Evolutionary conservation across 2,888 invertebrate species (phyloP).

Genomic region (Andrena hattorfiana): DNA sequence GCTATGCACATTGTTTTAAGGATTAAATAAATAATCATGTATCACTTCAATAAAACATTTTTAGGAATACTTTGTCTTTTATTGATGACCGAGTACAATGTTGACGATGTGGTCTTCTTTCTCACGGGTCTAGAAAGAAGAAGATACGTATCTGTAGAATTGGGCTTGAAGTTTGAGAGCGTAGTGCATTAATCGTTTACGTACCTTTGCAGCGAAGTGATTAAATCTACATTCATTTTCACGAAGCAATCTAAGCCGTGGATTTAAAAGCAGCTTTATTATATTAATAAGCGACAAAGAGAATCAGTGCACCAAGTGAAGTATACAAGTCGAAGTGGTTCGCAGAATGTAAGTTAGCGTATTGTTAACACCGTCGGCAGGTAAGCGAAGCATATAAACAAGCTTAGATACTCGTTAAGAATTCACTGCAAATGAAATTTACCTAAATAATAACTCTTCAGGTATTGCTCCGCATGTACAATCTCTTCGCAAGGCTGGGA

Average conservation of each 20-base stretch:
- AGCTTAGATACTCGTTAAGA: conserved; percentile 11
- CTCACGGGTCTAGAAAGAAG: conserved; percentile 67
- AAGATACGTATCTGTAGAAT: conserved; percentile 35
- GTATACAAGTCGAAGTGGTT: conserved; percentile 29
- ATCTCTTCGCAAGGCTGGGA: conserved; percentile 83
- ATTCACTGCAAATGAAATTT: conserved; percentile 74
- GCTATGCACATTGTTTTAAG: conserved; percentile 34
- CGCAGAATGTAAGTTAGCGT: conserved; percentile 18
- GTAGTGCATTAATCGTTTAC: conserved; percentile 28
- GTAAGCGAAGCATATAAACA: conserved; percentile 43
- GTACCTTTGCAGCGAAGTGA: conserved; percentile 48
- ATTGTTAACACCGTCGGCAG: conserved; percentile 7
- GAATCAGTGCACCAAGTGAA: conserved; percentile 43
- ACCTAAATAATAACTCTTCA: conserved; percentile 84
- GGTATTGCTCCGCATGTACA: conserved; percentile 81
- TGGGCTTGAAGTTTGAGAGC: not conserved
- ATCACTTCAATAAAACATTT: conserved; percentile 68
- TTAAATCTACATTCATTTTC: conserved; percentile 19
- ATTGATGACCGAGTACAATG: conserved; percentile 39
- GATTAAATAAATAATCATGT: conserved; percentile 54
- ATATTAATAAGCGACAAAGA: conserved; percentile 43
- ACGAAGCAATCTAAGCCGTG: conserved; percentile 48
- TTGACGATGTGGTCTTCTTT: conserved; percentile 13
- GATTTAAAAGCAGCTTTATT: conserved; percentile 38
- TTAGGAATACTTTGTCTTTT: conserved; percentile 63